Evolutionary conservation across 1,140 invertebrate genomes (phyloP), one percentile per base, ranked within the genome.

Genomic region (Macrostomum lignano): DNA sequence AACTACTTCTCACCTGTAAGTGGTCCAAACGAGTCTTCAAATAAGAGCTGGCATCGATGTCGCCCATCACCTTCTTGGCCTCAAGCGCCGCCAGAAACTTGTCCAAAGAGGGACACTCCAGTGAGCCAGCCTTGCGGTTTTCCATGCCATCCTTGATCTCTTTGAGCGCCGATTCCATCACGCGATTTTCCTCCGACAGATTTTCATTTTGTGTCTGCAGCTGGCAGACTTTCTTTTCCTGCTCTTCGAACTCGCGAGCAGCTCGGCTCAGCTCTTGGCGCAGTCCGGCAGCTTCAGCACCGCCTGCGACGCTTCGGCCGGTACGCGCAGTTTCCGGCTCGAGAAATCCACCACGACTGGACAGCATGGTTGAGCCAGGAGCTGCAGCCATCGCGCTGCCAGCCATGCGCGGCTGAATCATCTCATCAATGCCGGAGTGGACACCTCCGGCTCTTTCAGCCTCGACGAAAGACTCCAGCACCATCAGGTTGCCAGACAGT

Each of bases 201-300:
- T 75, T 73, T 43, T 73, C 72, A 46, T 74, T 72, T n/a, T 24
- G 26, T 3, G 19, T 25, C 7, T 49, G 42, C 25, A 54, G 38
- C 22, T 49, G 43, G 21, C 45, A 36, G 7, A 46, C 31, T 34
- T 52, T 51, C 32, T 48, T 43, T 15, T 45, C 43, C 24, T 45
- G 38, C 17, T 54, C 47, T n/a, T 38, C 25, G 11, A 24, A 30
- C 21, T 38, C 14, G 25, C 37, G 9, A 25, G 30, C 9, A 17
- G 39, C 31, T 39, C 44, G 38, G 17, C 23, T 38, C 9, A 19
- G 3, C 7, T 29, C 17, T 15, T 21, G 11, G 7, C 7, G 19
- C n/a, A n/a, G n/a, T n/a, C n/a, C n/a, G n/a, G n/a, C n/a, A n/a
- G n/a, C n/a, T n/a, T n/a, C n/a, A n/a, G n/a, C n/a, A n/a, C n/a